Evolutionary conservation across 2,113 vertebrate genomes (phyloP).

Genomic region (Pantherophis guttatus): DNA sequence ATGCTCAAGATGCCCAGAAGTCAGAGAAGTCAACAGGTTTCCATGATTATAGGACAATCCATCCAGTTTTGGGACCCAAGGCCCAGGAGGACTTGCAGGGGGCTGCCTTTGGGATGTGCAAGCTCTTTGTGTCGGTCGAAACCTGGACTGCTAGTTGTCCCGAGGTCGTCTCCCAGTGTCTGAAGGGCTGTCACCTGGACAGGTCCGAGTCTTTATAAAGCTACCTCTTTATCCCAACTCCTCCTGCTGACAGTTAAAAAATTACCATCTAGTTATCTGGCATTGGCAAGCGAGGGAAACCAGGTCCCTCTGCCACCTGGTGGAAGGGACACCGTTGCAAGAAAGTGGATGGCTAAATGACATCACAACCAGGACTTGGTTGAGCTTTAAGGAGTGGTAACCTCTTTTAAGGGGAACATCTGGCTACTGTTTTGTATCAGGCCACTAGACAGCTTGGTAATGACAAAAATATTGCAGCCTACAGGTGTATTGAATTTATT

Average conservation of each 20-base stretch:
- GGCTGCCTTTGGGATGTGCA: neutral
- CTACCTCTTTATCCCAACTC: constrained; percentile 3
- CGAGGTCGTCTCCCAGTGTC: constrained; percentile 31
- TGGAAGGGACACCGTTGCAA: neutral
- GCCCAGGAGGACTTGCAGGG: too few species aligned
- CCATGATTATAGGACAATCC: neutral
- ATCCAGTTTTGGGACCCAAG: neutral
- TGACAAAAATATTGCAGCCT: neutral
- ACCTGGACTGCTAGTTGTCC: neutral
- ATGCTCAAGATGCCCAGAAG: neutral
- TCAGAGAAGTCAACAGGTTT: neutral
- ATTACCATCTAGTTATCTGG: neutral
- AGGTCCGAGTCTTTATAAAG: constrained; percentile 31
- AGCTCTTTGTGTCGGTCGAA: neutral
- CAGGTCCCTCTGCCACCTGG: constrained; percentile 13
- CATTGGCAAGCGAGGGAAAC: neutral
- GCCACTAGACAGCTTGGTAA: neutral
- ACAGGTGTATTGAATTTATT: neutral
- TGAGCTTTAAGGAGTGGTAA: neutral
- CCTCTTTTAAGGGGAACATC: neutral
- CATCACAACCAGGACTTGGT: neutral
- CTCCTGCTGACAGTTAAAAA: neutral
- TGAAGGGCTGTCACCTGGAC: constrained; percentile 2
- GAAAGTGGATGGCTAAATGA: neutral
- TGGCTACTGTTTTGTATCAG: neutral